A percentile compares a stretch with the other conserved stretches of the same genome.
Evolutionary conservation across 1,140 invertebrate species (phyloP).

Genomic region (Hestina assimilis): DNA sequence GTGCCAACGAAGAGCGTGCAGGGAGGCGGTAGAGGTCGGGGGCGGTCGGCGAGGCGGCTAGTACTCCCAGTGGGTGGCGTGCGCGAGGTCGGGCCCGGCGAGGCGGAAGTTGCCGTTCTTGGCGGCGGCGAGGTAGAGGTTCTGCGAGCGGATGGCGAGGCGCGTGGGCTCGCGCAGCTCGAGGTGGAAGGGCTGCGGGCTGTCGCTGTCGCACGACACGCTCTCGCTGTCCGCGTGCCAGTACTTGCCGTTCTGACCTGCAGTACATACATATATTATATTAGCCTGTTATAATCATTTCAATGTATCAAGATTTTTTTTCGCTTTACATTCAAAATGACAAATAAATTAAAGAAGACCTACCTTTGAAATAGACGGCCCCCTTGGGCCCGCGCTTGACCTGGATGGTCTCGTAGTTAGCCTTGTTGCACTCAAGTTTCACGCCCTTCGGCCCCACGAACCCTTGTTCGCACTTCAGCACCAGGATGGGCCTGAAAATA

Average conservation of each 20-base stretch:
- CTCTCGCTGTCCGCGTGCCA: slow-evolving; percentile 93
- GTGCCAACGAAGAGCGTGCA: not conserved
- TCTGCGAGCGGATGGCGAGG: slow-evolving; percentile 92
- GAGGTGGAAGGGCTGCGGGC: slow-evolving; percentile 93
- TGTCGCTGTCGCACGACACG: slow-evolving; percentile 91
- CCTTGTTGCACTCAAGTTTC: slow-evolving; percentile 97
- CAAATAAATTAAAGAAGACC: not conserved
- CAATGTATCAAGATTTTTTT: too few relatives aligned
- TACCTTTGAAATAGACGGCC: slow-evolving; percentile 93
- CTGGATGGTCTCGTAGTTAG: slow-evolving; percentile 94
- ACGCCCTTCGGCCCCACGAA: slow-evolving; percentile 96
- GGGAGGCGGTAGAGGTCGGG: not conserved
- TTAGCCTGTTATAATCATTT: too few relatives aligned
- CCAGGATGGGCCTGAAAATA: slow-evolving; percentile 87
- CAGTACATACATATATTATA: not conserved
- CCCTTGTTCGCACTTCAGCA: slow-evolving; percentile 96
- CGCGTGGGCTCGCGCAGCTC: slow-evolving; percentile 95
- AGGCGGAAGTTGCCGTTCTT: slow-evolving; percentile 96
- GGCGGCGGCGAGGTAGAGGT: slow-evolving; percentile 92
- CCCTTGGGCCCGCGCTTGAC: slow-evolving; percentile 94
- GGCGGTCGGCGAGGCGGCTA: slow-evolving; percentile 74
- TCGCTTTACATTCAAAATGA: not conserved
- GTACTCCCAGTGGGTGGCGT: slow-evolving; percentile 96
- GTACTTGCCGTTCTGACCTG: slow-evolving; percentile 95
- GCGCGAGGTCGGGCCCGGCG: slow-evolving; percentile 86